These are phyloP conservation scores for Ceratina australensis DNA, from an alignment of 1,140 invertebrate species.

Conservation along the genomic window DNA sequence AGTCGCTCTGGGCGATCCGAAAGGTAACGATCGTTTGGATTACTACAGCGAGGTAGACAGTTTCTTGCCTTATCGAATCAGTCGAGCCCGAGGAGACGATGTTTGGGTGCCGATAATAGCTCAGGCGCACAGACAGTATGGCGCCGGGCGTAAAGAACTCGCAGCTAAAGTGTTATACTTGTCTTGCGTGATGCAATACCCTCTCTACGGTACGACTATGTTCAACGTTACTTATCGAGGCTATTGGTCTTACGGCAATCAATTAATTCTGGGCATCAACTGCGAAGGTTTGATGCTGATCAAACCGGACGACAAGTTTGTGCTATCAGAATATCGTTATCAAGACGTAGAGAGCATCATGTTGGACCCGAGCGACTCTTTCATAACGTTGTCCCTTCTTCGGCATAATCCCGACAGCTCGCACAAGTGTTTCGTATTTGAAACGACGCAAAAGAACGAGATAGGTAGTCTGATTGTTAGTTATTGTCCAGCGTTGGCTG, in stretches of 20 bases:
- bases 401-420: slow-evolving; percentile 83
- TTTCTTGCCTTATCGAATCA: slow-evolving; percentile 89
- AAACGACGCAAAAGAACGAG: slow-evolving; percentile 93
- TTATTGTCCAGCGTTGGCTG: slow-evolving; percentile 91
- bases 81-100: slow-evolving; percentile 85
- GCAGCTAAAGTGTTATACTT: slow-evolving; percentile 96
- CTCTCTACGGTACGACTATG: slow-evolving; percentile 95
- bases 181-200: slow-evolving; percentile 98
- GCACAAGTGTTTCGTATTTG: slow-evolving; percentile 95
- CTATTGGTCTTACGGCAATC: slow-evolving; percentile 92
- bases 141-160: slow-evolving; percentile 92
- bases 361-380: slow-evolving; percentile 94
- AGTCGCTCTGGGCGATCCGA: slow-evolving; percentile 93
- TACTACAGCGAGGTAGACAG: slow-evolving; percentile 90
- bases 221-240: slow-evolving; percentile 95
- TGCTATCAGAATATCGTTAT: slow-evolving; percentile 93
- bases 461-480: slow-evolving; percentile 95
- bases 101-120: slow-evolving; percentile 93
- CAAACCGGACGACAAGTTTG: slow-evolving; percentile 93
- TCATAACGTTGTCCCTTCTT: slow-evolving; percentile 90
- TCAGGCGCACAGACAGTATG: slow-evolving; percentile 94
- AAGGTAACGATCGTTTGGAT: slow-evolving; percentile 84
- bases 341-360: slow-evolving; percentile 94
- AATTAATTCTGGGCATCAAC: slow-evolving; percentile 90
- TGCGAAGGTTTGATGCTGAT: slow-evolving; percentile 94